These are phyloP conservation scores for Vollenhovia emeryi DNA, from an alignment of 1,140 invertebrate genomes.

Conservation along the genomic window DNA sequence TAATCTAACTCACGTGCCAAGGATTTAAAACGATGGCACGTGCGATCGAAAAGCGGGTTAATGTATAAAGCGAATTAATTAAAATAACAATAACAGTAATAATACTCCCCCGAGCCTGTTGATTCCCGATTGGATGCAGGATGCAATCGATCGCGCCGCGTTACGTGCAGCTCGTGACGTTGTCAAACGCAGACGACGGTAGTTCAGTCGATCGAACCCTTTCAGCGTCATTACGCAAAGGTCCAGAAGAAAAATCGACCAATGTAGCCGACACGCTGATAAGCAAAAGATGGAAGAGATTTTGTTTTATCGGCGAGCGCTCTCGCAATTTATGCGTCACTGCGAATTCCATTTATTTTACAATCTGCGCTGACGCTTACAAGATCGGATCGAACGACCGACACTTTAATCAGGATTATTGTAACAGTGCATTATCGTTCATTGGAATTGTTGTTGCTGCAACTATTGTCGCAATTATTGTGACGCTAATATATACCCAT, in stretches of 20 bases:
- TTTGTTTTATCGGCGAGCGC: background rate
- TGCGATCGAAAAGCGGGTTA: background rate
- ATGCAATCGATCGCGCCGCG: conserved; percentile 35
- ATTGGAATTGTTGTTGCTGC: background rate
- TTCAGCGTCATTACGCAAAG: conserved; percentile 53
- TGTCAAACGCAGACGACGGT: conserved; percentile 51
- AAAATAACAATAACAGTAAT: conserved; percentile 43
- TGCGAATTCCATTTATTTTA: background rate
- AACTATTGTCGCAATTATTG: background rate
- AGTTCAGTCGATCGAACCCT: conserved; percentile 27
- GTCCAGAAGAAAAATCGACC: conserved; percentile 29
- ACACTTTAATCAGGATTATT: background rate
- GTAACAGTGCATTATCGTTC: background rate
- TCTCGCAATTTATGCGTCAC: background rate
- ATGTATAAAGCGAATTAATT: conserved; percentile 20
- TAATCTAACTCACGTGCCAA: conserved; percentile 16
- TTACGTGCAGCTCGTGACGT: conserved; percentile 30
- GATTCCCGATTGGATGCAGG: conserved; percentile 40
- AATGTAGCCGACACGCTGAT: conserved; percentile 42
- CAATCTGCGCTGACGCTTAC: background rate
- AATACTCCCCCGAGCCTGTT: conserved; percentile 23
- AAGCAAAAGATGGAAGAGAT: conserved; percentile 34
- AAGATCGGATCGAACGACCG: background rate
- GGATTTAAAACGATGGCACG: conserved; percentile 11
- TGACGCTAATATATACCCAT: background rate